These are phyloP conservation scores for Cecropterus lyciades DNA, from an alignment of 1,140 invertebrate species.

Conservation along the genomic window DNA sequence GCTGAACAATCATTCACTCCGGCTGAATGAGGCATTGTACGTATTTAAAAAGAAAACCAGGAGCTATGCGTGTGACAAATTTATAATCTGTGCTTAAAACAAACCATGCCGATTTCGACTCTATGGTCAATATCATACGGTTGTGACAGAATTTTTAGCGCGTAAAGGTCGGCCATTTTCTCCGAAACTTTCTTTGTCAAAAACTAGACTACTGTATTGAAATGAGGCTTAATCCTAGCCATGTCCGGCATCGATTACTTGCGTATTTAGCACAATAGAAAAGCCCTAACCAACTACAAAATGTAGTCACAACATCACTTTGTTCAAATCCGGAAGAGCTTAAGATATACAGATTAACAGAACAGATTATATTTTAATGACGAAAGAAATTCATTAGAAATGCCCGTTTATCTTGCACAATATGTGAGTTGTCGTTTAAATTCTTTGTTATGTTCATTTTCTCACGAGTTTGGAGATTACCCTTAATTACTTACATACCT, in stretches of 20 bases:
- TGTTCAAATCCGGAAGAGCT: conserved; percentile 66
- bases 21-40: conserved; percentile 50
- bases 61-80: conserved; percentile 43
- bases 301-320: conserved; percentile 59
- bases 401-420: conserved; percentile 46
- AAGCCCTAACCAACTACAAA: conserved; percentile 45
- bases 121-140: conserved; percentile 24
- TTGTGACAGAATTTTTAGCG: conserved; percentile 23
- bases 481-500: conserved; percentile 37
- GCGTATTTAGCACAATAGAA: conserved; percentile 49
- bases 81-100: conserved; percentile 25
- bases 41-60: conserved; percentile 54
- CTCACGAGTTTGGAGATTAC: conserved; percentile 43
- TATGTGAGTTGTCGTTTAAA: conserved; percentile 42
- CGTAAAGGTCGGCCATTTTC: conserved; percentile 44
- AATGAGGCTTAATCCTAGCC: conserved; percentile 41
- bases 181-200: conserved; percentile 56
- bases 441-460: conserved; percentile 38
- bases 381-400: conserved; percentile 37
- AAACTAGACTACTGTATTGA: conserved; percentile 55
- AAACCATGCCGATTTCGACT: conserved; percentile 36
- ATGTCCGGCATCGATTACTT: conserved; percentile 72
- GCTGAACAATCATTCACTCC: conserved; percentile 50
- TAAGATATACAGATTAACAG: conserved; percentile 41
- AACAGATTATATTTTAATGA: conserved; percentile 35